A percentile compares a stretch with the other conserved stretches of the same genome.
Evolutionary conservation across 2,888 invertebrate species (phyloP).

Genomic region (Lasius fuliginosus): DNA sequence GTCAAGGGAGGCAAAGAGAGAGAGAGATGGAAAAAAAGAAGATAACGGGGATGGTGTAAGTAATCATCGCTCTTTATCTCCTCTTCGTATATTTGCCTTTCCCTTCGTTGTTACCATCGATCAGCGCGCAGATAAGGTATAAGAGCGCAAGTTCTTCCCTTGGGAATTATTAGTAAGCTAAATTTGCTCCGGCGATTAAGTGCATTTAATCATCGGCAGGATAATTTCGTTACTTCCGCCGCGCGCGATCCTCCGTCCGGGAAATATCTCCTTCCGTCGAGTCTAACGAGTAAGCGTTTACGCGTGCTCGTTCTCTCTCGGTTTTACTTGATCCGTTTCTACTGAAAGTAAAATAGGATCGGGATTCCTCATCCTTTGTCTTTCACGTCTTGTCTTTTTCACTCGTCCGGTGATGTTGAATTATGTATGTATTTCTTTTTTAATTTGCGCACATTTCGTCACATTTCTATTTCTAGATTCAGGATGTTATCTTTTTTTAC

Average conservation of each 20-base stretch:
- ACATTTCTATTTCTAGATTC: neutral
- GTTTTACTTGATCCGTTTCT: constrained; percentile 7
- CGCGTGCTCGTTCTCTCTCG: neutral
- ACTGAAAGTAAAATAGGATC: constrained; percentile 4
- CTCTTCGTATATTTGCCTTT: constrained; percentile 77
- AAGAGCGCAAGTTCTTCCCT: constrained; percentile 23
- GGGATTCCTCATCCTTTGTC: neutral
- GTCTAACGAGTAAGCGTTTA: constrained; percentile 28
- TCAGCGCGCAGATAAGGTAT: constrained; percentile 68
- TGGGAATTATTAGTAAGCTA: constrained; percentile 55
- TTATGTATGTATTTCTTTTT: neutral
- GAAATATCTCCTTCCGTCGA: constrained; percentile 33
- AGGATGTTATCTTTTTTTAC: too few species aligned
- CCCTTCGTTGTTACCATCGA: constrained; percentile 69
- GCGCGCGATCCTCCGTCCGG: constrained; percentile 8
- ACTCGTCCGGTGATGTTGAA: neutral
- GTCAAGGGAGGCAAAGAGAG: neutral
- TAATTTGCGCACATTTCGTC: neutral
- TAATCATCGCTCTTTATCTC: constrained; percentile 81
- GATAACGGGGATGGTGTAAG: constrained; percentile 69
- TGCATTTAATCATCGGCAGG: constrained; percentile 47
- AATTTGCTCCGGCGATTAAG: constrained; percentile 51
- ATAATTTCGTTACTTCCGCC: constrained; percentile 44
- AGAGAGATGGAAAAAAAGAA: neutral
- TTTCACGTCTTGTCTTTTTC: neutral